These are phyloP conservation scores for Tichodroma muraria DNA, from an alignment of 2,113 vertebrate genomes.

Conservation along the genomic window DNA sequence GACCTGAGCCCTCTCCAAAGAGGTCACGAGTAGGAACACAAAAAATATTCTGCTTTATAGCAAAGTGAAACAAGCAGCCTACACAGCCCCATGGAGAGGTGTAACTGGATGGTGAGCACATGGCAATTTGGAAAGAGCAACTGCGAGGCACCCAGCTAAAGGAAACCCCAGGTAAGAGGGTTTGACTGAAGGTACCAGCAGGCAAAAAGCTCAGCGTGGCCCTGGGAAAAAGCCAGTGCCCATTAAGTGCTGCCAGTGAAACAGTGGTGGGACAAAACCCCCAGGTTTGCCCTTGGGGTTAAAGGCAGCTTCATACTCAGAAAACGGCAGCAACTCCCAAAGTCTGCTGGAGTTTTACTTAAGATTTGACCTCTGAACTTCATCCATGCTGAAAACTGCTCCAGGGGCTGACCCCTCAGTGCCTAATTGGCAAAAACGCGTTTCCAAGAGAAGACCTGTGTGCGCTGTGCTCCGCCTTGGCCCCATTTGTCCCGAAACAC, in stretches of 20 bases:
- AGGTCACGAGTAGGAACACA: not conserved
- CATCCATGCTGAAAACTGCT: not conserved
- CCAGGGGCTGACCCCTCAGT: not conserved
- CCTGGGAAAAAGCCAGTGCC: not conserved
- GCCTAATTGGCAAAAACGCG: not conserved
- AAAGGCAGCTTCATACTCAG: not conserved
- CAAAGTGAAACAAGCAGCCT: not conserved
- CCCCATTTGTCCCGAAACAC: accelerated
- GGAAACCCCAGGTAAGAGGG: not conserved
- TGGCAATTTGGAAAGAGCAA: not conserved
- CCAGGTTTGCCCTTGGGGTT: not conserved
- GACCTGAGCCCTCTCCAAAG: not conserved
- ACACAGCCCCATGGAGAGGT: not conserved
- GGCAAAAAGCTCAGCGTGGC: not conserved
- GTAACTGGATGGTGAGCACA: not conserved
- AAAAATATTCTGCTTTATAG: not conserved
- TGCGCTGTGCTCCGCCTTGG: not conserved
- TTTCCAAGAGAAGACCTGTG: not conserved
- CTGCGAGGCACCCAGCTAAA: not conserved
- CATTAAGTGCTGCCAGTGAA: not conserved
- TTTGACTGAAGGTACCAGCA: not conserved
- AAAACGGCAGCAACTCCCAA: not conserved
- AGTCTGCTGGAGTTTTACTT: not conserved
- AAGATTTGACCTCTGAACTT: not conserved
- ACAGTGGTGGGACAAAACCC: not conserved